These are phyloP conservation scores for Drosophila dives DNA, from an alignment of 2,888 invertebrate species.

Conservation along the genomic window DNA sequence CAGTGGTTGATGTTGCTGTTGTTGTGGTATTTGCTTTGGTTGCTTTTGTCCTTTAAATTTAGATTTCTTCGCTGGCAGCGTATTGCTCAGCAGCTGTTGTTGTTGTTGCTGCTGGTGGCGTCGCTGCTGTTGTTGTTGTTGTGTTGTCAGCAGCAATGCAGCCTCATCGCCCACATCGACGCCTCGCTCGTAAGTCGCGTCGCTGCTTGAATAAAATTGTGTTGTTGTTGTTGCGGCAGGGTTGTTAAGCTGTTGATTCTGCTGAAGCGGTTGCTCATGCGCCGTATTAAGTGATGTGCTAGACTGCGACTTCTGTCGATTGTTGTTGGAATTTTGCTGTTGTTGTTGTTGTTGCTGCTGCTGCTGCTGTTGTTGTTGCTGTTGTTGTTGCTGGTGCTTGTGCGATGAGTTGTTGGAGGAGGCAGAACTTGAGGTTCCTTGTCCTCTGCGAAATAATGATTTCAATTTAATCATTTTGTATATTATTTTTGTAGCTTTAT, in stretches of 20 bases:
- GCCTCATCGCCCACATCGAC: conserved; percentile 81
- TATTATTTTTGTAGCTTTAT: conserved; percentile 20
- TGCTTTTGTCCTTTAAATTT: conserved; percentile 83
- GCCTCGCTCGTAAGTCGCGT: conserved; percentile 76
- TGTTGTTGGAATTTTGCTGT: conserved; percentile 65
- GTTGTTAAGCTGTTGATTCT: conserved; percentile 38
- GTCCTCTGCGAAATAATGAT: conserved; percentile 96
- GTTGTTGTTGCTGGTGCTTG: conserved; percentile 61
- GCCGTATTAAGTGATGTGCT: conserved; percentile 81
- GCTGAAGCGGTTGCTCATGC: conserved; percentile 63
- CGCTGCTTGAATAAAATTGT: conserved; percentile 77
- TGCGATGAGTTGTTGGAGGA: conserved; percentile 76
- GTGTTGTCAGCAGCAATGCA: conserved; percentile 64
- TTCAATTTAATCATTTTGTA: conserved; percentile 94
- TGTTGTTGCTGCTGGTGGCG: conserved; percentile 47
- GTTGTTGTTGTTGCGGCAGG: conserved; percentile 50
- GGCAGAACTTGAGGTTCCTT: conserved; percentile 86
- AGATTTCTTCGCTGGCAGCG: conserved; percentile 80
- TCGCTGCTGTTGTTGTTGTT: conserved; percentile 58
- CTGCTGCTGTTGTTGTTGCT: conserved; percentile 46
- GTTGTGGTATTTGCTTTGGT: conserved; percentile 79
- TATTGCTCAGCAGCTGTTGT: conserved; percentile 60
- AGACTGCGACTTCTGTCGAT: conserved; percentile 81
- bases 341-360: conserved; percentile 54
- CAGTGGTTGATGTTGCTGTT: conserved; percentile 40